These are phyloP conservation scores for Siniperca obscura DNA, from an alignment of 2,797 vertebrate genomes.

Conservation along the genomic window DNA sequence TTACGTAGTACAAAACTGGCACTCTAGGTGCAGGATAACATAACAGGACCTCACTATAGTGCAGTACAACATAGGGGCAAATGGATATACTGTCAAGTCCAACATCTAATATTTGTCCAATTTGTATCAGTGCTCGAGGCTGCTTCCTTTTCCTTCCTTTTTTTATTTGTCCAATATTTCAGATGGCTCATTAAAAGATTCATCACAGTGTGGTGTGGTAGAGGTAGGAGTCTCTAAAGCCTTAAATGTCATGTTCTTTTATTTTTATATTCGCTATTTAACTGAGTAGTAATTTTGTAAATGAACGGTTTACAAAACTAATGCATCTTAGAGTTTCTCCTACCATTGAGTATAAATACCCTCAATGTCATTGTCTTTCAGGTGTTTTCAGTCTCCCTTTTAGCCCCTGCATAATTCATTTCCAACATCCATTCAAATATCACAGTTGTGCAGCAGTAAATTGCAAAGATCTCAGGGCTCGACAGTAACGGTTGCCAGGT, in stretches of 20 bases:
- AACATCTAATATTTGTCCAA: not conserved
- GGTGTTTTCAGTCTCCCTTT: not conserved
- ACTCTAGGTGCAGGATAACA: not conserved
- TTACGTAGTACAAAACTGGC: conserved; percentile 8
- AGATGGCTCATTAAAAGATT: not conserved
- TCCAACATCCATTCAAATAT: not conserved
- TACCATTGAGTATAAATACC: not conserved
- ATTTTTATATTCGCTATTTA: not conserved
- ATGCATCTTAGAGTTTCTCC: not conserved
- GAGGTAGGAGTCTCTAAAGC: not conserved
- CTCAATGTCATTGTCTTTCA: not conserved
- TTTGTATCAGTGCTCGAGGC: not conserved
- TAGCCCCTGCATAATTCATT: too few relatives aligned
- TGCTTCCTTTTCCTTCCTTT: conserved; percentile 12
- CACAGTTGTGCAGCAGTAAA: not conserved
- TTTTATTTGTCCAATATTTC: conserved; percentile 6
- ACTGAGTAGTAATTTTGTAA: not conserved
- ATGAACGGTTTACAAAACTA: not conserved
- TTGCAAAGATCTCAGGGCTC: not conserved
- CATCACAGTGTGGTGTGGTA: not conserved
- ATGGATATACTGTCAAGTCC: conserved; percentile 6
- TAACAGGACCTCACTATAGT: conserved; percentile 4
- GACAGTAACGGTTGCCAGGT: too few relatives aligned
- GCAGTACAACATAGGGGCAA: too few relatives aligned
- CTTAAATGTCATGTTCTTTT: not conserved